phyloP scores from a whole-genome alignment of 2,888 invertebrate species.

The Charanyca ferruginea region DNA sequence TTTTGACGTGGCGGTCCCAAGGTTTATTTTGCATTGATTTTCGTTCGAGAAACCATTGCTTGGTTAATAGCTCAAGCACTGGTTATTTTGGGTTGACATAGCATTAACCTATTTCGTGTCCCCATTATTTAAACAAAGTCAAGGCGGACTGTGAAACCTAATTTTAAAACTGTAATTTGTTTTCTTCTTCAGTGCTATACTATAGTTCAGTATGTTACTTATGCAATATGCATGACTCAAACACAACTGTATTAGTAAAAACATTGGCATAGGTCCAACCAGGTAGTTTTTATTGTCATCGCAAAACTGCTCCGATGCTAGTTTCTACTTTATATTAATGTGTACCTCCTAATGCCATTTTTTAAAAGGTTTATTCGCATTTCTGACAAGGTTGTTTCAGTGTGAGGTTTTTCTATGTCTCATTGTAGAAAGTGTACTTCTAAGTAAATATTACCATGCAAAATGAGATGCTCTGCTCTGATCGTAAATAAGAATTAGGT shows the following conservation, averaged over 20 bases:
- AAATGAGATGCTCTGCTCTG: too few species aligned
- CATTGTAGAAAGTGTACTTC: too few species aligned
- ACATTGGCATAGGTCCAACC: constrained; percentile 57
- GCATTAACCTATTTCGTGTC: constrained; percentile 40
- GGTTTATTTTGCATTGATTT: too few species aligned
- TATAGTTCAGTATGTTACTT: constrained; percentile 23
- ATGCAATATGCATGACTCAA: constrained; percentile 53
- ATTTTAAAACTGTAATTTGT: constrained; percentile 17
- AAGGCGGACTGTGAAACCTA: constrained; percentile 13
- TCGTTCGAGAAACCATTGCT: too few species aligned
- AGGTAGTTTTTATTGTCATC: constrained; percentile 44
- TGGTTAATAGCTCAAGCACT: too few species aligned
- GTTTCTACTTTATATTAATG: constrained; percentile 37
- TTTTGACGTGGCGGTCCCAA: too few species aligned
- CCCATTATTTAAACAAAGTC: constrained; percentile 30
- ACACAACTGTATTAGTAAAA: constrained; percentile 47
- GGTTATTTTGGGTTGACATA: constrained; percentile 15
- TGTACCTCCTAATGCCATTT: constrained; percentile 18
- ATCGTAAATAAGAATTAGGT: too few species aligned
- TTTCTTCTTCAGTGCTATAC: too few species aligned
- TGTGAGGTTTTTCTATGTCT: background rate
- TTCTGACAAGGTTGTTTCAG: constrained; percentile 17
- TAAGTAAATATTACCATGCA: too few species aligned
- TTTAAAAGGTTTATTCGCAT: constrained; percentile 45
- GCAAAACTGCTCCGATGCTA: constrained; percentile 36